Conservation (phyloP, 2,113 vertebrate species). For the Ariopsis seemanni region DNA sequence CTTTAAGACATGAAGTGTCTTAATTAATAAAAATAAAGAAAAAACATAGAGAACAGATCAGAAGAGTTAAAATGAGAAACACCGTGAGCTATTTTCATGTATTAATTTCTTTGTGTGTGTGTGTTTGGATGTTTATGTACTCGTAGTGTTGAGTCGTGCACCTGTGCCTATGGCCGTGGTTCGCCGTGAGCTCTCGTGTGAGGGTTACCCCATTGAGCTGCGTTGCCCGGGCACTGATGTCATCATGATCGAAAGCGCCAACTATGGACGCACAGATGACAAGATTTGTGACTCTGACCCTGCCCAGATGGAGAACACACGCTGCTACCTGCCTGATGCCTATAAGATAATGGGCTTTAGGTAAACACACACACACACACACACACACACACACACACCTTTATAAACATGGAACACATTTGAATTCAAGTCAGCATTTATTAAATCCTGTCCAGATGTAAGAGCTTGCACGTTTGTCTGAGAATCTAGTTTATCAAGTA, state of each 20-base stretch:
- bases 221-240: constrained; percentile 98
- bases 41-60: too few relatives aligned
- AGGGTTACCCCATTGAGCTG: constrained; percentile 97
- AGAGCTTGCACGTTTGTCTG: not conserved
- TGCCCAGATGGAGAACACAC: constrained; percentile 98
- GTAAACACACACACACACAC: constrained; percentile 62
- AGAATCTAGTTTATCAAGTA: not conserved
- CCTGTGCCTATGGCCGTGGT: constrained; percentile 98
- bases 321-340: constrained; percentile 96
- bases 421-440: not conserved
- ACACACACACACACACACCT: constrained; percentile 9
- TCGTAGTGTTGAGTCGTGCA: constrained; percentile 86
- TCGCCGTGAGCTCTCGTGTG: constrained; percentile 95
- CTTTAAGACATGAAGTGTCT: too few relatives aligned
- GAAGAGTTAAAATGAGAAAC: not conserved
- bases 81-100: not conserved
- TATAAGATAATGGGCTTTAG: constrained; percentile 99
- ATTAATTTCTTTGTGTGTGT: not conserved
- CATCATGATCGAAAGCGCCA: constrained; percentile 99
- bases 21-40: too few relatives aligned
- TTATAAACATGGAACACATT: not conserved
- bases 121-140: not conserved
- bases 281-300: constrained; percentile 99
- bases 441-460: not conserved
- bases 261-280: constrained; percentile 97